Conservation (phyloP, 2,888 invertebrate species). For the Agapetus fuscipes region DNA sequence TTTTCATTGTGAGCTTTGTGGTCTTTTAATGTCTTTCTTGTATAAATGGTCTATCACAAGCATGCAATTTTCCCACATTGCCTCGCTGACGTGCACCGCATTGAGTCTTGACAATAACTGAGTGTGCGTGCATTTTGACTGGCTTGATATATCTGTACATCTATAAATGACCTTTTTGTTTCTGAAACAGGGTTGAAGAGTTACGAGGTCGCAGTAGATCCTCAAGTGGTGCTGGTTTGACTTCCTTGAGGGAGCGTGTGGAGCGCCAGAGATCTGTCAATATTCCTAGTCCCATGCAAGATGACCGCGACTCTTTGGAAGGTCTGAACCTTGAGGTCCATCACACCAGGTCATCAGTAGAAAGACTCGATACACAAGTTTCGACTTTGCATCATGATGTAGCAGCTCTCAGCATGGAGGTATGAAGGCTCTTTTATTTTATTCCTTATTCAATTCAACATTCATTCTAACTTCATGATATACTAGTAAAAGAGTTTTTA, state of each 20-base stretch:
- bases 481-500: too few species aligned
- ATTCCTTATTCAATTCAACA: not conserved
- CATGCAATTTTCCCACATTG: too few species aligned
- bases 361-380: slow-evolving; percentile 73
- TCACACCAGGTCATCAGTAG: slow-evolving; percentile 49
- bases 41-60: too few species aligned
- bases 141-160: too few species aligned
- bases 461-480: not conserved
- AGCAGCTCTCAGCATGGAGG: slow-evolving; percentile 75
- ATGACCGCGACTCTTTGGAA: slow-evolving; percentile 52
- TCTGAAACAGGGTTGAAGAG: slow-evolving; percentile 26
- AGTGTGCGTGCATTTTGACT: too few species aligned
- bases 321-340: slow-evolving; percentile 50
- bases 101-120: too few species aligned
- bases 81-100: too few species aligned
- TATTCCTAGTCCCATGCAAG: slow-evolving; percentile 42
- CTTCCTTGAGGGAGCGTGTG: slow-evolving; percentile 50
- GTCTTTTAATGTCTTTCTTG: too few species aligned
- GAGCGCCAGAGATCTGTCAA: slow-evolving; percentile 58
- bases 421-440: slow-evolving; percentile 25
- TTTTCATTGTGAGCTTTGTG: too few species aligned
- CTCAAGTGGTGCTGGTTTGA: slow-evolving; percentile 21
- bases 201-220: slow-evolving; percentile 18
- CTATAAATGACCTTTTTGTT: too few species aligned
- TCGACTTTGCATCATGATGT: slow-evolving; percentile 78